Percentiles rank a stretch among this genome's conserved stretches.
Conservation (phyloP, 2,888 invertebrate genomes). For the Fragum whitleyi region DNA sequence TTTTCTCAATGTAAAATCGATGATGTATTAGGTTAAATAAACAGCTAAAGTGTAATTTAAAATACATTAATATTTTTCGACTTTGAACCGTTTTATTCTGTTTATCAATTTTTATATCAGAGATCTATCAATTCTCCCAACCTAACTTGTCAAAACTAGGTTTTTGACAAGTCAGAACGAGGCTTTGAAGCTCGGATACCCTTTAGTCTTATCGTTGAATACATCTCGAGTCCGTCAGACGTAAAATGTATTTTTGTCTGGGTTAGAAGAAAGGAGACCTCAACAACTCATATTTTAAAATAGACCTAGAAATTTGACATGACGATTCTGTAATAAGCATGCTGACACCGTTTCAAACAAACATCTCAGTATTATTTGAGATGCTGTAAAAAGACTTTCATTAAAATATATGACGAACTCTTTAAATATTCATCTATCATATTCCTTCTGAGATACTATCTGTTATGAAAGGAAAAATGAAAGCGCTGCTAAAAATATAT, state of each 20-base stretch:
- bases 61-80: slow-evolving; percentile 52
- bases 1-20: not conserved
- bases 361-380: too few relatives aligned
- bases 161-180: slow-evolving; percentile 16
- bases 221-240: slow-evolving; percentile 12
- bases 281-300: too few relatives aligned
- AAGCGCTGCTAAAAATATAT: too few relatives aligned
- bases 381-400: too few relatives aligned
- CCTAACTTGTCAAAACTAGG: slow-evolving; percentile 9
- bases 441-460: too few relatives aligned
- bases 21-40: slow-evolving; percentile 1
- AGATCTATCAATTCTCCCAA: slow-evolving; percentile 18
- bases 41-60: slow-evolving; percentile 55
- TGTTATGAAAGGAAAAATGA: too few relatives aligned
- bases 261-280: not conserved
- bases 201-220: slow-evolving; percentile 11
- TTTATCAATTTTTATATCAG: slow-evolving; percentile 24
- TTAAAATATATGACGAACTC: too few relatives aligned
- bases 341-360: too few relatives aligned
- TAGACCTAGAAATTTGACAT: too few relatives aligned
- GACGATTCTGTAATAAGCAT: too few relatives aligned
- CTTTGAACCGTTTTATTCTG: slow-evolving; percentile 19
- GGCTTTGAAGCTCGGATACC: slow-evolving; percentile 17
- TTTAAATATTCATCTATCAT: too few relatives aligned
- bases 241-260: slow-evolving; percentile 12